Base-by-base conservation (phyloP, 2,888 invertebrate species). In the Loripinus fragilis region DNA sequence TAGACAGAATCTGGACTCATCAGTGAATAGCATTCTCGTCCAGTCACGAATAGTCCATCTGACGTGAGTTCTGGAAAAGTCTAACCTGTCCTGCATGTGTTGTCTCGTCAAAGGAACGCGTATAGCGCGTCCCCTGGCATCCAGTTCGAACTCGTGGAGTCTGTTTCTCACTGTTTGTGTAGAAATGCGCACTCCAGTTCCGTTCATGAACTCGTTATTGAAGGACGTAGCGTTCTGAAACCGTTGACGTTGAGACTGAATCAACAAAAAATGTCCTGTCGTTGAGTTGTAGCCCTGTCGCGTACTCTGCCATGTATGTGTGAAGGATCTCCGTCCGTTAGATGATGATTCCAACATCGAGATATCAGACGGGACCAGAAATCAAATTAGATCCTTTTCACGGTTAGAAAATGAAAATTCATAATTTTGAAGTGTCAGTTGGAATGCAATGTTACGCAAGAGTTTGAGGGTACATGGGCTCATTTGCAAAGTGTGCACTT, bases 241-340 rank as follows among this genome's bases (percentile, higher is more conserved):
- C 33, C 52, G 38, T 12, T 70, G n/a, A 20, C 25, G n/a, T 38
- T 38, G 35, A 33, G 70, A 48, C 23, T 35, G 70, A 38, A 38
- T 25, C 38, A 52, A 20, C 23, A 70, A 25, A 55, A 70, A 52
- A n/a, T n/a, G 52, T 45, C 10, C 45, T 45, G 45, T 15, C 45
- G 45, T 45, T 45, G 45, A 45, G 45, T 45, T 20, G 45, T 45
- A 45, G 45, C 45, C 45, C 45, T 45, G 45, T 45, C 45, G 2
- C 45, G 45, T 15, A 8, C 45, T 35, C 38, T 38, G 45, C 45
- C n/a, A 45, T 45, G 45, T n/a, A n/a, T n/a, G n/a, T 45, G 45
- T 20, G 45, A 45, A 45, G 45, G 45, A 65, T 72, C 23, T 12
- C 65, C 72, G 41, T 64, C 25, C 17, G 65, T 72, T 23, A 60